Evolutionary conservation across 1,140 invertebrate species (phyloP), one percentile per base, ranked within the genome.

Genomic region (Drosophila subobscura): DNA sequence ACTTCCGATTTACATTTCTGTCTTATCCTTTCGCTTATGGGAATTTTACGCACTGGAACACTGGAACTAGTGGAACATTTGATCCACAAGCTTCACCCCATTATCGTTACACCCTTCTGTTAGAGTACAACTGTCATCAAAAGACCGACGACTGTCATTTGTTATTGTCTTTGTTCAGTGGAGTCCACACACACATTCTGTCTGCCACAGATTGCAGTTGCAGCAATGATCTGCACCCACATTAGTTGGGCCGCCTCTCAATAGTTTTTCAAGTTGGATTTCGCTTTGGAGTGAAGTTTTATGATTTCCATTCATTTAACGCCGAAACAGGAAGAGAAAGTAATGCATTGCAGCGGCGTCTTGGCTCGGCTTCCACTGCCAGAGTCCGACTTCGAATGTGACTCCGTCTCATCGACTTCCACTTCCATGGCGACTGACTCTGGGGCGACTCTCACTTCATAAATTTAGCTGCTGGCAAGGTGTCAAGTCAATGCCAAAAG

Each of bases 321-420:
- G 80, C 77, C 71, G 33, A 88, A 83, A 68, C 83, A 86, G 83
- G 83, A 86, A 86, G 83, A 86, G 83, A 86, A 86, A 86, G 83
- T 86, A 83, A 86, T 86, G 83, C 75, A 88, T 67, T 54, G 67
- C 47, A 58, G 44, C 23, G 77, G 61, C 56, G 46, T 72, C 53
- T 20, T 20, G 58, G 41, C 72, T 66, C 37, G 37, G 63, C 5
- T 22, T 41, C 41, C 55, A 50, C 23, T 37, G 55, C 72, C 50
- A 25, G 68, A 56, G 29, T 65, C 59, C 41, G 44, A 71, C 53
- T 41, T 47, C 44, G 16, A 45, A 37, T 23, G 25, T 29, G 23
- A 47, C 56, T 71, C 45, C 40, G 33, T 37, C 33, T 37, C 33
- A 37, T 37, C 33, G 33, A 37, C 33, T 37, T 37, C 33, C 33